phyloP scores from a whole-genome alignment of 2,113 vertebrate genomes.

The Sclerurus mexicanus region DNA sequence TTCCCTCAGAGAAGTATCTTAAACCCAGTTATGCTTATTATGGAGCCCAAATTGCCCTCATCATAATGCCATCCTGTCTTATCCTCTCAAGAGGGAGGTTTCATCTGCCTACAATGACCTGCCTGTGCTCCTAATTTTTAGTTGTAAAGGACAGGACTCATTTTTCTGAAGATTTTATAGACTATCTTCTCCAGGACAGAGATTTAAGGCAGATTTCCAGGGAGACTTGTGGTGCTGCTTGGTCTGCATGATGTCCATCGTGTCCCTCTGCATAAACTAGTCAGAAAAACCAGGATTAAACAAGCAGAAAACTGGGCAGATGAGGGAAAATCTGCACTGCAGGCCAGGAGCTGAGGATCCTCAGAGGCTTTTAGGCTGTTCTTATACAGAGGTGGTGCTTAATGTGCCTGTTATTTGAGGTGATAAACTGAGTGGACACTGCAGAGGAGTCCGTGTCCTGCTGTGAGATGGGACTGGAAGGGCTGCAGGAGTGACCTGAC shows the following conservation, averaged over 20 bases:
- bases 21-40: background rate
- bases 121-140: background rate
- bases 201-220: background rate
- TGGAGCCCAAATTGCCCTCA: background rate
- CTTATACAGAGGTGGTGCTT: background rate
- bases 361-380: background rate
- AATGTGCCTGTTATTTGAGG: background rate
- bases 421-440: accelerated
- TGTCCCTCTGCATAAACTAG: background rate
- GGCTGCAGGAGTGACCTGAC: background rate
- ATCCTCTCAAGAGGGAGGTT: background rate
- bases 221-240: background rate
- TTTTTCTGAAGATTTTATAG: background rate
- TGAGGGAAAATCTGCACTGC: background rate
- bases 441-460: background rate
- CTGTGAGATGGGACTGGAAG: background rate
- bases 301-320: background rate
- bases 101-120: background rate
- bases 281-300: background rate
- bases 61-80: background rate
- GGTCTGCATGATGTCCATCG: background rate
- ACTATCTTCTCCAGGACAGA: background rate
- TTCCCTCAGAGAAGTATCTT: background rate
- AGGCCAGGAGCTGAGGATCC: background rate
- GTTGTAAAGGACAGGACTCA: background rate